Percentiles rank a stretch among this genome's conserved stretches.
Evolutionary conservation across 2,888 invertebrate species (phyloP).

Genomic region (Metopia argyrocephala): DNA sequence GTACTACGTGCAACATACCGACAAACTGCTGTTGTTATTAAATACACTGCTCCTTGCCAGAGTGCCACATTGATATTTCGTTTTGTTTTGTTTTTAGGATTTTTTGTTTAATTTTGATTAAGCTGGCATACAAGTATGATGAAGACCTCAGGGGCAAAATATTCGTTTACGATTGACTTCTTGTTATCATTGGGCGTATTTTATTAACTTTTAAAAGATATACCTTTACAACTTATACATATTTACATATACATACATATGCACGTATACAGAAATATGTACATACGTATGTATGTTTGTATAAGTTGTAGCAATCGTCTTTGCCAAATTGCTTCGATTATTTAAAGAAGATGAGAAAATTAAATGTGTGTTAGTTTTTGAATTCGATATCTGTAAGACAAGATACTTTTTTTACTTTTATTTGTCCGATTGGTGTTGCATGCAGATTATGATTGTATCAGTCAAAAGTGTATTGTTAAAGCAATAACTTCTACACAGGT

Average conservation of each 20-base stretch:
- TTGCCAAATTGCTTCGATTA: constrained; percentile 30
- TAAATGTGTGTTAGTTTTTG: constrained; percentile 29
- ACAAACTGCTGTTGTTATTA: constrained; percentile 17
- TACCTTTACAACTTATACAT: constrained; percentile 24
- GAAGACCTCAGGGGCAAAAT: constrained; percentile 76
- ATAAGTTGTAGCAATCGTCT: neutral
- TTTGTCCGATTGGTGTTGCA: constrained; percentile 25
- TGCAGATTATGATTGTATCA: constrained; percentile 57
- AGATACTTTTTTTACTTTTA: neutral
- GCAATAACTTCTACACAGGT: constrained; percentile 34
- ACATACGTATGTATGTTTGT: neutral
- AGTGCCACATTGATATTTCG: neutral
- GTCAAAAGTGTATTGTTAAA: constrained; percentile 46
- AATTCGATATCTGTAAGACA: constrained; percentile 26
- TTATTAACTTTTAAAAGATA: constrained; percentile 76
- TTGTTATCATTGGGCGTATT: constrained; percentile 78
- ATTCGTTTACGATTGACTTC: constrained; percentile 70
- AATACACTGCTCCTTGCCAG: neutral
- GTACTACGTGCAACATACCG: constrained; percentile 30
- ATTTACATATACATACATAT: neutral
- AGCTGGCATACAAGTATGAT: constrained; percentile 61
- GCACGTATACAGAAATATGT: neutral
- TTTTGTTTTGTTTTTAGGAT: neutral
- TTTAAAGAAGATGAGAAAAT: constrained; percentile 2
- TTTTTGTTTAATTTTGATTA: constrained; percentile 3